phyloP scores from a whole-genome alignment of 2,888 invertebrate genomes.

The Girardia tigrina region DNA sequence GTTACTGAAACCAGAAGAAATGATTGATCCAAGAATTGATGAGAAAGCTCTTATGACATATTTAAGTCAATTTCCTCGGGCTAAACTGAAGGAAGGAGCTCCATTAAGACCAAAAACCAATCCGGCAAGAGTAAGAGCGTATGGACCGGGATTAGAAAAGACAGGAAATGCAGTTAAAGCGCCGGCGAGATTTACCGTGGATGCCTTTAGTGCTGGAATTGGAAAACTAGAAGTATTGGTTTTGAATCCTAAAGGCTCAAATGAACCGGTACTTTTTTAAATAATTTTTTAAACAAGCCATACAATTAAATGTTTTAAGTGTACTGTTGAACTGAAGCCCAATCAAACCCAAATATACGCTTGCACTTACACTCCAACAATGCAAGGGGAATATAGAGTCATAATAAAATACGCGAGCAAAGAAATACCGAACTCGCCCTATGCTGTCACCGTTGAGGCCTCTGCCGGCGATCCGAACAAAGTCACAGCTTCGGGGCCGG shows the following conservation, averaged over 20 bases:
- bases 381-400: constrained; percentile 65
- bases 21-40: constrained; percentile 76
- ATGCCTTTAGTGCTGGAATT: constrained; percentile 72
- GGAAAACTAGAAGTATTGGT: constrained; percentile 61
- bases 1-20: constrained; percentile 72
- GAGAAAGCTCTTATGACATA: constrained; percentile 88
- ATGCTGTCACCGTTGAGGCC: constrained; percentile 62
- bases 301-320: constrained; percentile 55
- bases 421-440: constrained; percentile 71
- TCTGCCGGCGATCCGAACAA: constrained; percentile 65
- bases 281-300: too few relatives aligned
- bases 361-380: constrained; percentile 64
- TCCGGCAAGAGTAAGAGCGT: constrained; percentile 60
- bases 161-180: constrained; percentile 61
- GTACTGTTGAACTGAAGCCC: constrained; percentile 66
- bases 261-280: constrained; percentile 48
- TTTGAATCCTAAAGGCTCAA: constrained; percentile 56
- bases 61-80: constrained; percentile 74
- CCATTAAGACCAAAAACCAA: constrained; percentile 66
- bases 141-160: constrained; percentile 58
- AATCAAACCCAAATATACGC: constrained; percentile 70
- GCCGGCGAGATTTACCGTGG: constrained; percentile 70
- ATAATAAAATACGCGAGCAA: constrained; percentile 62
- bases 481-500: constrained; percentile 65
- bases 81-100: constrained; percentile 67